phyloP scores from a whole-genome alignment of 2,113 vertebrate genomes.

The Bungarus multicinctus region DNA sequence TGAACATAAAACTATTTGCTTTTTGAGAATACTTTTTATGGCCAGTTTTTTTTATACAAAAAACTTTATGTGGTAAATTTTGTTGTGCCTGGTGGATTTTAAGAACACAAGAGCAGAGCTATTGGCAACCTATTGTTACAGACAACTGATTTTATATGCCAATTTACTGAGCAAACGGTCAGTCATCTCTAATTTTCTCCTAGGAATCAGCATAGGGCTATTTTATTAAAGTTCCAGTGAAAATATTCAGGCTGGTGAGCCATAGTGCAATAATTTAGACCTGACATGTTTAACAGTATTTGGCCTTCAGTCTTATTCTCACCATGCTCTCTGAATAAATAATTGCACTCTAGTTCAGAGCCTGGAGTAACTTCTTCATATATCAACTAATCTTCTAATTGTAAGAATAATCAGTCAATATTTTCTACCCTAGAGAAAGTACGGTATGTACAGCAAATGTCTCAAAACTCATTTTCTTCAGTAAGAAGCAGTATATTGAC shows the following conservation, averaged over 20 bases:
- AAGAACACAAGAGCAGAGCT: not conserved
- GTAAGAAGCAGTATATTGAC: not conserved
- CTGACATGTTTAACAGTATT: slow-evolving; percentile 32
- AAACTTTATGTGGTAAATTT: not conserved
- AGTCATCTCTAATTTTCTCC: not conserved
- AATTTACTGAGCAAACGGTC: not conserved
- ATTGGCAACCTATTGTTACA: not conserved
- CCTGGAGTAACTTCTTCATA: slow-evolving; percentile 19
- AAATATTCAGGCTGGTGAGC: not conserved
- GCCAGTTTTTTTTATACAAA: not conserved
- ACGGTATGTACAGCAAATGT: not conserved
- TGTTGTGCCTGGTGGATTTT: not conserved
- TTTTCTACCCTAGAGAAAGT: slow-evolving; percentile 23
- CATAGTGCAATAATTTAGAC: slow-evolving; percentile 27
- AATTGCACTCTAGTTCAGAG: not conserved
- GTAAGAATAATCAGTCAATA: not conserved
- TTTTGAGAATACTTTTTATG: not conserved
- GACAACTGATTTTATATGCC: not conserved
- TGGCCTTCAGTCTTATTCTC: slow-evolving; percentile 22
- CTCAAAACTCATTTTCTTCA: not conserved
- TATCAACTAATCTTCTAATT: slow-evolving; percentile 17
- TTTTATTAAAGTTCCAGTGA: slow-evolving; percentile 6
- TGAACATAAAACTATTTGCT: not conserved
- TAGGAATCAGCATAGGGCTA: not conserved
- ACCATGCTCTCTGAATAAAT: not conserved